Base-by-base conservation (phyloP, 2,113 vertebrate genomes). In the Calonectris borealis region DNA sequence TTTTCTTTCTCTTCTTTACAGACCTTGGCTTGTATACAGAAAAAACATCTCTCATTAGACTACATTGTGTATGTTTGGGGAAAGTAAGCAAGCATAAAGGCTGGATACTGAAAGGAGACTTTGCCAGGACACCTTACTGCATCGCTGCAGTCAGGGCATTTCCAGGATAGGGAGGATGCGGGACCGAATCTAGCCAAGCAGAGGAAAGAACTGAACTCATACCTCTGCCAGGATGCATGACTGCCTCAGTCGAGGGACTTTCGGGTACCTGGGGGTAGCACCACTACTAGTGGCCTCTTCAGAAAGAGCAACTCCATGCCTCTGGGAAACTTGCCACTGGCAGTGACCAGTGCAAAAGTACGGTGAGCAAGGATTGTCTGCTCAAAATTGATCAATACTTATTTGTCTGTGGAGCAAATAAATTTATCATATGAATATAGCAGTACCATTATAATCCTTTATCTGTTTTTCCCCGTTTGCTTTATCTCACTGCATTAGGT, bases 141-240 rank as follows among this genome's bases (percentile, higher is more conserved):
- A 2, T 49, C 2, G 1, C 24, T 62, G 36, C 1, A 0, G 16
- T 71, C 8, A 7, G 31, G 51, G 42, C 32, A 11, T 68, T 75
- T 75, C 29, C 31, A 26, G 73, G 25, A 46, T 8, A 73, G n/a
- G n/a, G 55, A 57, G 11, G 4, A 11, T 31, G 20, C 69, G 52
- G 38, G 29, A 60, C 22, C 2, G 6, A 82, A 71, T 71, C 36
- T 49, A 73, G 46, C 26, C 15, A 57, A 77, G 13, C 21, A n/a
- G 34, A 73, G 34, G n/a, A 46, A 76, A 31, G 7, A 73, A 10
- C 5, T 69, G 69, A 70, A n/a, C 11, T 31, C 6, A 0, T 9
- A 12, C 8, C 17, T 61, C 34, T 44, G 5, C 58, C 54, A 16
- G 0, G 12, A 46, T 6, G 14, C 3, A 4, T 1, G 9, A 7